These are phyloP conservation scores for Hassar affinis DNA, from an alignment of 2,113 vertebrate genomes.

Conservation along the genomic window DNA sequence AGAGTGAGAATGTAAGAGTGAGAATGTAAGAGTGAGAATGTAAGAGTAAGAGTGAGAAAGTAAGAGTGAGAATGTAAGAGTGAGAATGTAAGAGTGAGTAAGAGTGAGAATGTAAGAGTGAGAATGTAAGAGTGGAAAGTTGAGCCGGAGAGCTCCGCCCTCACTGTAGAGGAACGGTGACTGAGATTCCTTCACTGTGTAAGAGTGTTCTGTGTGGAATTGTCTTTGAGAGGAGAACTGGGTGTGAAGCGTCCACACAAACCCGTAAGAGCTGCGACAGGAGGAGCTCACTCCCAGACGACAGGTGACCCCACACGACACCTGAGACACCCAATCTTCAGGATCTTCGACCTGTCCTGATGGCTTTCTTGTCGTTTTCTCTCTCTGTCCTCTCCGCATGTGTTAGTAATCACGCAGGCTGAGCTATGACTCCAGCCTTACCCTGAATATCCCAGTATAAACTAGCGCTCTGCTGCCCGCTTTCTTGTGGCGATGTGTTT, in stretches of 20 bases:
- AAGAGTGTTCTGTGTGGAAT: no score
- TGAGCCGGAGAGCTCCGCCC: neutral
- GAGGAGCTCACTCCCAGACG: neutral
- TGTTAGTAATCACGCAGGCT: slow-evolving; percentile 64
- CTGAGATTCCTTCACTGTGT: neutral
- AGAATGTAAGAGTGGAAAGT: no score
- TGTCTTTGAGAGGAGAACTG: neutral
- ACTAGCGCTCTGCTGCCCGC: slow-evolving; percentile 53
- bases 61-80: no score
- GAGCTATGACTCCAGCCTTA: slow-evolving; percentile 70
- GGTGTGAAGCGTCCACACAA: neutral
- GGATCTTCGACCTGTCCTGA: no score
- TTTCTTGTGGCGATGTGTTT: slow-evolving; percentile 64
- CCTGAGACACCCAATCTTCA: no score
- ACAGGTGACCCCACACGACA: no score
- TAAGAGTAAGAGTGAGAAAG: no score
- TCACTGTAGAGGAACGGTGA: neutral
- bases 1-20: no score
- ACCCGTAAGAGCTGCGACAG: neutral
- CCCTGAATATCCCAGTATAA: slow-evolving; percentile 65
- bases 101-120: no score
- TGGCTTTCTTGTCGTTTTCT: neutral
- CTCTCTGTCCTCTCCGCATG: slow-evolving; percentile 58
- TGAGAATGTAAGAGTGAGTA: no score
- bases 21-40: no score